Percentiles rank a stretch among this genome's conserved stretches.
Evolutionary conservation across 2,888 invertebrate species (phyloP).

Genomic region (Danaus chrysippus): DNA sequence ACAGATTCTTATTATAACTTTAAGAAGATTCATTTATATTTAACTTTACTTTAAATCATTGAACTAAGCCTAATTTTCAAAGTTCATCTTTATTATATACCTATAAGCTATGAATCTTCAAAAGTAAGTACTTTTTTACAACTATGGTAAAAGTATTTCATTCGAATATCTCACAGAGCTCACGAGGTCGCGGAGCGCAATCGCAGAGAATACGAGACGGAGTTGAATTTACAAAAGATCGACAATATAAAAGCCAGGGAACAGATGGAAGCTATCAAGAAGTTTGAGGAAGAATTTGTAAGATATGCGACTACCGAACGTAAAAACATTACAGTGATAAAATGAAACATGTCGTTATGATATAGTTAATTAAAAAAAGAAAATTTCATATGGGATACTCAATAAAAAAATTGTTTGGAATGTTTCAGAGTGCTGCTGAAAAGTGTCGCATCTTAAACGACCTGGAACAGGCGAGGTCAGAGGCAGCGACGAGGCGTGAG

Average conservation of each 20-base stretch:
- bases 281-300: constrained; percentile 63
- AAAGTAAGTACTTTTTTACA: no score
- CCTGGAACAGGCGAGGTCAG: constrained; percentile 48
- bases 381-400: no score
- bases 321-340: no score
- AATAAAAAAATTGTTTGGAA: not conserved
- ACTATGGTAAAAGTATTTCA: not conserved
- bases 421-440: constrained; percentile 47
- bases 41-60: no score
- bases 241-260: constrained; percentile 57
- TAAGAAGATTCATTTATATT: not conserved
- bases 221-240: constrained; percentile 54
- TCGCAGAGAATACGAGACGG: constrained; percentile 55
- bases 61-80: no score
- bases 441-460: constrained; percentile 55
- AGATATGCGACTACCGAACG: constrained; percentile 29
- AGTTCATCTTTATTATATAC: no score
- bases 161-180: constrained; percentile 41
- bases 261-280: constrained; percentile 54
- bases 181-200: constrained; percentile 57
- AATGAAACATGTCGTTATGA: no score
- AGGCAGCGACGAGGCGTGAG: constrained; percentile 37
- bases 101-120: no score
- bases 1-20: not conserved
- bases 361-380: no score